phyloP scores from a whole-genome alignment of 1,140 invertebrate genomes.

The Condylostylus longicornis region DNA sequence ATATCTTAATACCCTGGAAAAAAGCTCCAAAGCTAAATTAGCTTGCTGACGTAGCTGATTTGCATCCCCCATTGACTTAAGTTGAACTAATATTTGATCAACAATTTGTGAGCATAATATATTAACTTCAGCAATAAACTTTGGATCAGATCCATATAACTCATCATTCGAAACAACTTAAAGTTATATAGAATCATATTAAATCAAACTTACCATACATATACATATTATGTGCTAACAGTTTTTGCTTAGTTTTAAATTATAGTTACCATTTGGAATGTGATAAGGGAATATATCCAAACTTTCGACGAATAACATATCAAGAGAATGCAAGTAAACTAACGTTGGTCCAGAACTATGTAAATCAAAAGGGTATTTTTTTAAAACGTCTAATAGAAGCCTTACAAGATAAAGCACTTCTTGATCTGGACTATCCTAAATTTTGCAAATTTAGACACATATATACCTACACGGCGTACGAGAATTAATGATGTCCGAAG shows the following conservation, averaged over 20 bases:
- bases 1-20: conserved; percentile 52
- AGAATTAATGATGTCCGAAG: neutral
- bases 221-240: neutral
- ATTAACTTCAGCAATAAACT: conserved; percentile 70
- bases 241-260: neutral
- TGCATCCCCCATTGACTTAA: conserved; percentile 45
- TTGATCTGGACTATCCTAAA: conserved; percentile 72
- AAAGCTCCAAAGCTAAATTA: conserved; percentile 53
- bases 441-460: conserved; percentile 8
- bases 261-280: conserved; percentile 18
- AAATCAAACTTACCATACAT: neutral
- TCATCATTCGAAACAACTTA: conserved; percentile 80
- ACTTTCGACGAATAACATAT: conserved; percentile 26
- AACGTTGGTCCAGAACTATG: conserved; percentile 38
- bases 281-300: conserved; percentile 26
- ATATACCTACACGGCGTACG: neutral
- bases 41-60: conserved; percentile 50
- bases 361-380: conserved; percentile 50
- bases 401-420: conserved; percentile 63
- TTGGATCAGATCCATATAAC: conserved; percentile 77
- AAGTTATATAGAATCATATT: neutral
- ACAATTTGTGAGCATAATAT: conserved; percentile 61
- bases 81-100: conserved; percentile 56
- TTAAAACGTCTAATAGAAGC: conserved; percentile 56
- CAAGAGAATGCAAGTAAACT: conserved; percentile 42